Percentiles rank a stretch among this genome's conserved stretches.
Conservation (phyloP, 2,113 vertebrate genomes). For the Antechinus stuartii region DNA sequence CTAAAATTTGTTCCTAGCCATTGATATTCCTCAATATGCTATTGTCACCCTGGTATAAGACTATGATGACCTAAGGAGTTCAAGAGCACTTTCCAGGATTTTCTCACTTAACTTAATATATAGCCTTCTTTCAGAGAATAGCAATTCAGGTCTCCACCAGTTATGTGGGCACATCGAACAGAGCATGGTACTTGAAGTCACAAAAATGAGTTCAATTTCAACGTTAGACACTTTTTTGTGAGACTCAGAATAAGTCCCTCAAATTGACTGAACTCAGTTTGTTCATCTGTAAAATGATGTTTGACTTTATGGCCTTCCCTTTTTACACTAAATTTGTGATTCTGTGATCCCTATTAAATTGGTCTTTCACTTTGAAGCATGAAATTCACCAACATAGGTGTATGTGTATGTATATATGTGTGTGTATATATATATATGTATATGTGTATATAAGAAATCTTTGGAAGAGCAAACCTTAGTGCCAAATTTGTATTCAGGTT, state of each 20-base stretch:
- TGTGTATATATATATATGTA: neutral
- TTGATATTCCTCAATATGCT: neutral
- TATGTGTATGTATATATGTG: neutral
- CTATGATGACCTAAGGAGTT: neutral
- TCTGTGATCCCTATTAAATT: neutral
- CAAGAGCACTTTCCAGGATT: neutral
- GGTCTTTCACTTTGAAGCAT: neutral
- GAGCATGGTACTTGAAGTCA: neutral
- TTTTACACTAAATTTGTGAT: neutral
- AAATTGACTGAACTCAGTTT: neutral
- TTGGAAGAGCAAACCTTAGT: neutral
- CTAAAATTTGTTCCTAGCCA: neutral
- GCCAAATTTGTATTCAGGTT: neutral
- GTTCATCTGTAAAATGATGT: neutral
- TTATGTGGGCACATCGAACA: neutral
- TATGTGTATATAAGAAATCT: neutral
- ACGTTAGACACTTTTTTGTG: neutral
- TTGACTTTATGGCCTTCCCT: neutral
- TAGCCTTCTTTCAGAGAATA: neutral
- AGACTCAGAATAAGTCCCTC: neutral
- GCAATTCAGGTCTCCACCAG: neutral
- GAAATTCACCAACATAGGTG: neutral
- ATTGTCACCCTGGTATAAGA: neutral
- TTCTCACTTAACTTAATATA: neutral
- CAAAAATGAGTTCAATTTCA: neutral